Evolutionary conservation across 2,888 invertebrate genomes (phyloP), one percentile per base, ranked within the genome.

Genomic region (Julus scandinavius): DNA sequence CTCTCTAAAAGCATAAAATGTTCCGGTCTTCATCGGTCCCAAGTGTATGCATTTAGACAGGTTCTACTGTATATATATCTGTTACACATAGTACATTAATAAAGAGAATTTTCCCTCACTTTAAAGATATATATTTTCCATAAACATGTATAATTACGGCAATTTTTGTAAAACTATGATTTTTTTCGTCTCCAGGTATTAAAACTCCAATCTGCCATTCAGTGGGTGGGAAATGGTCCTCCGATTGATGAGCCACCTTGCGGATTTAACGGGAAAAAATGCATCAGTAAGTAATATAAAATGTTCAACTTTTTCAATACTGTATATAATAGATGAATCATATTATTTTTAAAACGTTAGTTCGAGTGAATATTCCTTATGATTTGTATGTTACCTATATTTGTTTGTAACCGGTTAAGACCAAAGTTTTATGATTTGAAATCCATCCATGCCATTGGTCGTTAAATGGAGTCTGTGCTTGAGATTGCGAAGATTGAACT

Each of bases 181-280:
- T 54, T 63, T 85, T 89, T 89, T 90, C 89, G 89, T 54, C 91
- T 92, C 88, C 93, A 98, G 97, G 95, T 95, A 91, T 94, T 97
- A 91, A 94, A 95, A 90, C 93, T 97, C 91, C 94, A 94, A 85
- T 94, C 94, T 54, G 93, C 94, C 85, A 95, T 98, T 90, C 94
- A 95, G 90, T 98, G 98, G 98, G 94, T 96, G 41, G 94, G 94
- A 15, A 95, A 95, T 11, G 93, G 93, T 85, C 96, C 95, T 72
- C 98, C 98, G 0, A 94, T 96, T 20, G 96, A 97, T 2, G 97
- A 96, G 91, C 98, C 98, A 0, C 93, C 94, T 45, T 98, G 98
- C 92, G 98, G 98, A n/a, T 98, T 97, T 92, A 93, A 95, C 58
- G 97, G 96, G 88, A 97, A 97, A 93, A 96, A 96, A 92, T 98